Evolutionary conservation across 2,888 invertebrate genomes (phyloP).

Genomic region (Periphyllus acericola): DNA sequence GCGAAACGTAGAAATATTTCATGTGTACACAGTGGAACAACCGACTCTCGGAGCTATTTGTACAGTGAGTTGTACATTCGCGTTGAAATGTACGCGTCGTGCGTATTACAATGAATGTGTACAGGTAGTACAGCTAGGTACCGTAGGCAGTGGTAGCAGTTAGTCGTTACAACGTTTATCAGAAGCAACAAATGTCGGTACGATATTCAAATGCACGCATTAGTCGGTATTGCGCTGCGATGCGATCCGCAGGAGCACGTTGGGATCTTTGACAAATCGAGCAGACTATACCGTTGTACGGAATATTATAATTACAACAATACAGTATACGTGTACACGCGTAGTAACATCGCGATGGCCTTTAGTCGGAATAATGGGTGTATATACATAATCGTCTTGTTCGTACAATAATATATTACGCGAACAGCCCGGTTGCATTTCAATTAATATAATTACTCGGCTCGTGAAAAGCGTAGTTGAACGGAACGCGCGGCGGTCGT

Average conservation of each 20-base stretch:
- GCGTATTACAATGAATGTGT: background rate
- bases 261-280: background rate
- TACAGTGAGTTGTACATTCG: background rate
- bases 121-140: background rate
- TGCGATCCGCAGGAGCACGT: background rate
- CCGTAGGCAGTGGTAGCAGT: background rate
- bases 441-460: background rate
- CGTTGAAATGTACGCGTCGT: background rate
- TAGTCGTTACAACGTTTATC: background rate
- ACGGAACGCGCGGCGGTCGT: too few relatives aligned
- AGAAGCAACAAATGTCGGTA: slow-evolving; percentile 10
- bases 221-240: background rate
- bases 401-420: background rate
- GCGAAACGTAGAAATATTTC: background rate
- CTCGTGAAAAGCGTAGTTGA: too few relatives aligned
- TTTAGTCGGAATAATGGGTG: too few relatives aligned
- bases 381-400: background rate
- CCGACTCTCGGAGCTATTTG: background rate
- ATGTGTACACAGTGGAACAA: background rate
- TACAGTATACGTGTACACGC: background rate
- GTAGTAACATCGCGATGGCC: too few relatives aligned
- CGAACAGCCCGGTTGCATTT: background rate
- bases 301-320: background rate
- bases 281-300: background rate
- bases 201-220: background rate